Percentiles rank a stretch among this genome's conserved stretches.
These are phyloP conservation scores for Ambastaia sidthimunki DNA, from an alignment of 2,797 vertebrate genomes.

Conservation along the genomic window DNA sequence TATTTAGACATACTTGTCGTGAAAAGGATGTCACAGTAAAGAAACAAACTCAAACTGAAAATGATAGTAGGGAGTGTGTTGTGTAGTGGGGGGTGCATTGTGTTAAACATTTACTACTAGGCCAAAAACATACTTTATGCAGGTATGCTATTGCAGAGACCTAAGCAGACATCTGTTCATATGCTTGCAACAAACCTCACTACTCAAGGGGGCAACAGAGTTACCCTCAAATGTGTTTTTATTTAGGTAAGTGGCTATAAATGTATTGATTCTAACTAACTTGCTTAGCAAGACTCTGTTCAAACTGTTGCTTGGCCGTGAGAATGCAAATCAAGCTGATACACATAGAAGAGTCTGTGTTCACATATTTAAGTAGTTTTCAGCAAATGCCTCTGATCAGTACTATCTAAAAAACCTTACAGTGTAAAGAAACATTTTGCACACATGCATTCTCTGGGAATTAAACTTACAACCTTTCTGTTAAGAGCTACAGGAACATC, in stretches of 20 bases:
- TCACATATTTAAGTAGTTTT: background rate
- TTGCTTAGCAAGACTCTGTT: background rate
- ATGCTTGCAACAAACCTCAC: background rate
- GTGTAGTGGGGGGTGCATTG: background rate
- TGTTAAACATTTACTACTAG: background rate
- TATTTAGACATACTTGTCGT: conserved; percentile 28
- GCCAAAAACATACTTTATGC: too few species aligned
- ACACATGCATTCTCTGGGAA: background rate
- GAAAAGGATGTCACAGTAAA: conserved; percentile 21
- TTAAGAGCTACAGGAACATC: background rate
- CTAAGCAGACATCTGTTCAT: background rate
- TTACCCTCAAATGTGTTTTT: background rate
- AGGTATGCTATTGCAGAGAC: background rate
- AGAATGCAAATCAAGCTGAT: background rate
- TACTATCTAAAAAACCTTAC: background rate
- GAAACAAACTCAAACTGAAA: conserved; percentile 31
- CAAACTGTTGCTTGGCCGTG: background rate
- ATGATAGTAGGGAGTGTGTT: background rate
- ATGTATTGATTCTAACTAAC: background rate
- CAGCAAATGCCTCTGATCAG: background rate
- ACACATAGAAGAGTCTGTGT: background rate
- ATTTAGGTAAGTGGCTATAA: background rate
- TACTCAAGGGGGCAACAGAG: background rate
- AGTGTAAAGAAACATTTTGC: background rate
- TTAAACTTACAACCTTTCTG: background rate